phyloP scores from a whole-genome alignment of 1,140 invertebrate species.

The Ips nitidus region DNA sequence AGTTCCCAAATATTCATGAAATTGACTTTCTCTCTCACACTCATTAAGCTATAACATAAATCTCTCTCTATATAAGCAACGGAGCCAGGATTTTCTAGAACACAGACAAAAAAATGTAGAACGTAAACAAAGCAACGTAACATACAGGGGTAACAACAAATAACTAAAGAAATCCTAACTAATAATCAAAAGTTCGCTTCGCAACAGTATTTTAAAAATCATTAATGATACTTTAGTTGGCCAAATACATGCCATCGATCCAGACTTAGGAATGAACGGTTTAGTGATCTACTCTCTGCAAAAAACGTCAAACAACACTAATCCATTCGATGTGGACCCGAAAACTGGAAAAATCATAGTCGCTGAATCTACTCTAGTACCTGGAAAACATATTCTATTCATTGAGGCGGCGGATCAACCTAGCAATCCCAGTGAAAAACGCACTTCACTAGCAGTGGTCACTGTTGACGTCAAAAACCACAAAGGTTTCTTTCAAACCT shows the following conservation, averaged over 20 bases:
- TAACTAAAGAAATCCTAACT: no score
- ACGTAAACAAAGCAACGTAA: neutral
- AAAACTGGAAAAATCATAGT: conserved; percentile 72
- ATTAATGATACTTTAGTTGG: conserved; percentile 59
- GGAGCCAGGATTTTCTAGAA: no score
- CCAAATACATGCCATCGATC: conserved; percentile 75
- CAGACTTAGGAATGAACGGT: conserved; percentile 78
- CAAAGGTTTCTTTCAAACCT: conserved; percentile 51
- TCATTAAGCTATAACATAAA: no score
- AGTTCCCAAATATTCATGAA: no score
- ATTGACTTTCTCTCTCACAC: no score
- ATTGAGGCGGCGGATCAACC: conserved; percentile 82
- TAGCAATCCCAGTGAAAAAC: conserved; percentile 74
- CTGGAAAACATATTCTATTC: conserved; percentile 75
- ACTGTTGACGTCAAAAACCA: conserved; percentile 68
- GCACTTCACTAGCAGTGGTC: conserved; percentile 80
- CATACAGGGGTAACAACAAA: no score
- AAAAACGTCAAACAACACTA: conserved; percentile 65
- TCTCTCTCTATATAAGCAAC: no score
- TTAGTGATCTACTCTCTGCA: conserved; percentile 76
- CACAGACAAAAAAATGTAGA: no score
- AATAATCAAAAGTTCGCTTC: no score
- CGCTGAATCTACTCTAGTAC: conserved; percentile 63
- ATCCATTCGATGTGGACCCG: conserved; percentile 70
- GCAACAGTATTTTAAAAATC: neutral